Conservation (phyloP, 2,888 invertebrate species). For the Phragmatobia fuliginosa region DNA sequence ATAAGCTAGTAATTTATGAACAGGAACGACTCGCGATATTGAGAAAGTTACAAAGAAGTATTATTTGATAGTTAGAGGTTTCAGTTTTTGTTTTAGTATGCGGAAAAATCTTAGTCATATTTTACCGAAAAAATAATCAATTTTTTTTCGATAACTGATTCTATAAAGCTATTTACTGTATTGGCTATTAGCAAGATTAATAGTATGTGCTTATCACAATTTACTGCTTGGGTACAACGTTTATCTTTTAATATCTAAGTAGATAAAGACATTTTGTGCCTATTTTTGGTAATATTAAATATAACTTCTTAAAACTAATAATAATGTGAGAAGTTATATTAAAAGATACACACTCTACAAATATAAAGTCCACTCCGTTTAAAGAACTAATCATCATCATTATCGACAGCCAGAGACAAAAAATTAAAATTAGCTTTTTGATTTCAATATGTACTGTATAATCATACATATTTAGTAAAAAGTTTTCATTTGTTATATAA, state of each 20-base stretch:
- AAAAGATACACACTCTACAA: too few species aligned
- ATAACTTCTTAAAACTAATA: too few species aligned
- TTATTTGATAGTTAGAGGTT: background rate
- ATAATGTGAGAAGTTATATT: too few species aligned
- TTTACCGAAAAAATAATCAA: slow-evolving; percentile 3
- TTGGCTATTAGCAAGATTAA: background rate
- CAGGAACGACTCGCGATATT: background rate
- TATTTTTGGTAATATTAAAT: background rate
- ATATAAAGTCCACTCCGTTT: too few species aligned
- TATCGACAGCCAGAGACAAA: too few species aligned
- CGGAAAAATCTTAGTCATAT: background rate
- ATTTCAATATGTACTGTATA: too few species aligned
- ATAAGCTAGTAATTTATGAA: too few species aligned
- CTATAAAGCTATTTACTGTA: slow-evolving; percentile 3
- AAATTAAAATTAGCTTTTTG: too few species aligned
- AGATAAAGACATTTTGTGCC: background rate
- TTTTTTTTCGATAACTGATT: slow-evolving; percentile 1
- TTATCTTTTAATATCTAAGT: background rate
- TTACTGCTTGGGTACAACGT: background rate
- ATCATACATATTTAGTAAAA: too few species aligned
- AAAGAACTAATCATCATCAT: too few species aligned
- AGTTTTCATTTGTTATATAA: too few species aligned
- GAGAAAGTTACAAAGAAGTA: background rate
- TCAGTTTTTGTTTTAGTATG: background rate
- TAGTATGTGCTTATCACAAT: background rate